phyloP scores from a whole-genome alignment of 2,888 invertebrate genomes.

The Pherbina coryleti region DNA sequence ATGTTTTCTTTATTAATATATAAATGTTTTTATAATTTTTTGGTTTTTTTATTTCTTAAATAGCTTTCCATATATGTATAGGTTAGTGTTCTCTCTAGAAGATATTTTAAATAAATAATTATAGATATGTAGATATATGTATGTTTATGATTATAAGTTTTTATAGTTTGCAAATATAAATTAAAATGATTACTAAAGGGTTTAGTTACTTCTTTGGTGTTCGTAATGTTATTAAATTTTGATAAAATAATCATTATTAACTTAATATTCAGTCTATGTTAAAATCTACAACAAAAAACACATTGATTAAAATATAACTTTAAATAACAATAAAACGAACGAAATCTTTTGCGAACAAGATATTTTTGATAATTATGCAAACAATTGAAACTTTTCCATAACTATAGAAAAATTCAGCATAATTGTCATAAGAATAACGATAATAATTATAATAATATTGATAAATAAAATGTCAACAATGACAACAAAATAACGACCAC shows the following conservation, averaged over 20 bases:
- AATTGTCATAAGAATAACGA: neutral
- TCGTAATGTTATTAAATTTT: neutral
- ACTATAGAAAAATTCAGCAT: neutral
- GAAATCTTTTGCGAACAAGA: conserved; percentile 15
- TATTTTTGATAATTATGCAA: conserved; percentile 9
- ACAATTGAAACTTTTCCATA: neutral
- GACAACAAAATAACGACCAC: neutral
- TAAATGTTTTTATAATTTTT: neutral
- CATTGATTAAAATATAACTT: neutral
- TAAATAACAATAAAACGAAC: neutral
- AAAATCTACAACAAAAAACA: neutral
- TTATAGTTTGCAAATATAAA: neutral
- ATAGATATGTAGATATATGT: neutral
- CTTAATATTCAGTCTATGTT: neutral
- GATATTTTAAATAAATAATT: neutral
- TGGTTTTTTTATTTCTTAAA: too few species aligned
- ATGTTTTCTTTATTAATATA: conserved; percentile 3
- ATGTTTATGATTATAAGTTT: neutral
- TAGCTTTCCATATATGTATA: too few species aligned
- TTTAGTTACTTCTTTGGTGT: neutral
- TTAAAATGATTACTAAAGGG: neutral
- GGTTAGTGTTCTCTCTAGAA: too few species aligned
- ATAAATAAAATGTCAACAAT: neutral
- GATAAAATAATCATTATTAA: neutral
- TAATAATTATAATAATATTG: neutral